Evolutionary conservation across 2,113 vertebrate species (phyloP), one percentile per base, ranked within the genome.

Genomic region (Perca fluviatilis): DNA sequence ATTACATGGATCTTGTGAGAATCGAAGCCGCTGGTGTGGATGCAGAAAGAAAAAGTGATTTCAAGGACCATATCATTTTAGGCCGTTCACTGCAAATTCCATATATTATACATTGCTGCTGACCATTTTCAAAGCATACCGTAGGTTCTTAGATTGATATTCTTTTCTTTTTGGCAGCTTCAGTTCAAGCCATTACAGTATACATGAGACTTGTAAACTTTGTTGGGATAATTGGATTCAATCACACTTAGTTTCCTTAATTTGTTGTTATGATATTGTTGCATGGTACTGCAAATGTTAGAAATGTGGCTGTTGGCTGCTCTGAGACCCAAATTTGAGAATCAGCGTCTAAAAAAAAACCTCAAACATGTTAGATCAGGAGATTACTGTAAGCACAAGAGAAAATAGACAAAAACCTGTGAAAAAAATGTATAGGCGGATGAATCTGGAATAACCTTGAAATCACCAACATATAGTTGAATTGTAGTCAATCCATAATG

Each of bases 1-100:
- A 46, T 63, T 62, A 60, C 11, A 85, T 54, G 21, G 40, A 80
- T 71, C 13, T 77, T 76, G 27, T 67, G 77, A 72, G 73, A 88
- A 76, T 78, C 43, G 61, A 67, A 61, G 74, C 46, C 1, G 33
- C 70, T 77, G 70, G 51, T 49, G 40, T 53, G 68, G 36, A 49
- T 85, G 62, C 66, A 69, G 43, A 67, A 14, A 71, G 11, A 73
- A 49, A 65, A 61, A 61, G 47, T 21, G 40, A 68, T 74, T 67
- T 83, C 16, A 54, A 36, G 8, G 15, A 76, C 2, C 9, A 13
- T 23, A 25, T 68, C 23, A 47, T 25, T 15, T 78, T 50, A 57
- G 12, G 25, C 50, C 16, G 27, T 80, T 61, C 23, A 73, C n/a
- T 64, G 2, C 4, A 57, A 67, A 71, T 36, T 76, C 27, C 5